Evolutionary conservation across 2,113 vertebrate species (phyloP), one percentile per base, ranked within the genome.

Genomic region (Ardeotis arabs): DNA sequence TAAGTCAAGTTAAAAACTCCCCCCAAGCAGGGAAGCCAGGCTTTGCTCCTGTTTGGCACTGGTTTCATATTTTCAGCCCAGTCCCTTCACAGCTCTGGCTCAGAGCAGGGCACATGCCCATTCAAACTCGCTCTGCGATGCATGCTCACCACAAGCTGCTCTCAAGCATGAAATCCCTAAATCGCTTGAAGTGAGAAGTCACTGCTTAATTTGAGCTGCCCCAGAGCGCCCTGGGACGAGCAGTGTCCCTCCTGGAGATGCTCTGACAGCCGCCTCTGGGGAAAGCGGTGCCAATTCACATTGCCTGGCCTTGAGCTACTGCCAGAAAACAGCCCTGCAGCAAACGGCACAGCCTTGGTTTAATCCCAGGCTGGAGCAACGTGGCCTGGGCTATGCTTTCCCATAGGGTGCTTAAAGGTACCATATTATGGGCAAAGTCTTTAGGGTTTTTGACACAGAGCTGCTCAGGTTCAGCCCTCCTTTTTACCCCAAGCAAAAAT

Each of bases 301-400:
- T 2, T 44, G 28, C 37, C 53, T 49, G 53, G 59, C 28, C 55
- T 33, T 8, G 25, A 89, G 80, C 75, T 66, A 7, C 33, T 44
- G 45, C 33, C 31, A 47, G 74, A 41, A 39, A 49, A 67, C 29
- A 35, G 20, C 24, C 44, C n/a, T 55, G 64, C 0, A 1, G 37
- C 1, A 0, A 33, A 29, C 5, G 1, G 14, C 16, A 31, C 31
- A 37, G 31, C 33, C 28, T 37, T 1, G 2, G 8, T 55, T 76
- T 52, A 44, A 29, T 80, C 53, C 63, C 12, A 22, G 35, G 8
- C 45, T 17, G 33, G 14, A 68, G 16, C 13, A n/a, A 11, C 2
- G 1, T 9, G 16, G 14, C 35, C 60, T 28, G 31, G 39, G 33
- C 53, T 29, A 4, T 1, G 7, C 22, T 68, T 44, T 44, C 29